Percentiles rank a stretch among this genome's conserved stretches.
Conservation (phyloP, 2,888 invertebrate species). For the Nematopogon swammerdamellus region DNA sequence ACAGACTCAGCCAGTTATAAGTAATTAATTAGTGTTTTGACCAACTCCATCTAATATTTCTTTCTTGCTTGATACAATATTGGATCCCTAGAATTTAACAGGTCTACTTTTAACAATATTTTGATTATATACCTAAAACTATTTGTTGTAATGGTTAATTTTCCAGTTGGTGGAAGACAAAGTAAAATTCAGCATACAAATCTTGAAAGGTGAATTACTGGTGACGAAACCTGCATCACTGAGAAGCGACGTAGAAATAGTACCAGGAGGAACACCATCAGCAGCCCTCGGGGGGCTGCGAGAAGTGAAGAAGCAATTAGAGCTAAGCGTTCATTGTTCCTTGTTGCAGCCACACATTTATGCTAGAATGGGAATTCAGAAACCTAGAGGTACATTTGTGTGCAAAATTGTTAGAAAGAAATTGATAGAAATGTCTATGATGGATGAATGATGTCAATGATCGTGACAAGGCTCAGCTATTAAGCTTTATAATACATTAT, state of each 20-base stretch:
- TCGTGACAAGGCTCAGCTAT: too few species aligned
- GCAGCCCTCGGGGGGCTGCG: conserved; percentile 54
- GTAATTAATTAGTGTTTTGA: too few species aligned
- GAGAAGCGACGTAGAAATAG: conserved; percentile 35
- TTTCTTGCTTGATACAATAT: too few species aligned
- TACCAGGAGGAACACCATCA: conserved; percentile 30
- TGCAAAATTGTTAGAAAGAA: neutral
- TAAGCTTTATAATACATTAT: too few species aligned
- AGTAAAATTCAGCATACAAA: conserved; percentile 20
- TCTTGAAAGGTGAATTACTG: conserved; percentile 20
- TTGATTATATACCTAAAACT: too few species aligned
- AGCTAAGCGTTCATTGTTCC: conserved; percentile 56
- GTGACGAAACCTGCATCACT: conserved; percentile 34
- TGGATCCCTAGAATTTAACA: too few species aligned
- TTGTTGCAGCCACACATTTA: conserved; percentile 51
- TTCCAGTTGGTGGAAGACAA: conserved; percentile 3
- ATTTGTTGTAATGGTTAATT: too few species aligned
- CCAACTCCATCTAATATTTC: too few species aligned
- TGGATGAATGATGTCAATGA: too few species aligned
- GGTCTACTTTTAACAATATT: too few species aligned
- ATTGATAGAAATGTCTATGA: conserved; percentile 3
- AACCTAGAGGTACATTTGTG: conserved; percentile 54
- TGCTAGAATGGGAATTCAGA: conserved; percentile 47
- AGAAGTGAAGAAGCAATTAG: conserved; percentile 43
- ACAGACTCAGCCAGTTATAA: too few species aligned